Evolutionary conservation across 2,888 invertebrate species (phyloP), one percentile per base, ranked within the genome.

Genomic region (Agriopis leucophaearia): DNA sequence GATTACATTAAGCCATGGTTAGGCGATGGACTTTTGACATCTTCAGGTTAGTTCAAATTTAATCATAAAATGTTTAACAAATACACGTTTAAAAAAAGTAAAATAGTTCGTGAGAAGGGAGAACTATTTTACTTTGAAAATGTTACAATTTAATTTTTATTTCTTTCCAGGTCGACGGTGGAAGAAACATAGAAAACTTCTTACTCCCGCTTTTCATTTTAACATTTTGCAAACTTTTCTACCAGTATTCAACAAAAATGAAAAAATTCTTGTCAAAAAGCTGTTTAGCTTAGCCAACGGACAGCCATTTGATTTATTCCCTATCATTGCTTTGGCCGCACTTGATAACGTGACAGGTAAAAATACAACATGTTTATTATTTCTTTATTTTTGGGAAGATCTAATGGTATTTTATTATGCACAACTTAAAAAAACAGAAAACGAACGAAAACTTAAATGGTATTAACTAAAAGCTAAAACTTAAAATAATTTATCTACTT

Each of bases 141-240:
- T 27, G 5, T 27, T 5, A 27, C 27, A 27, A 4, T 27, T 42
- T 36, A 58, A 18, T 40, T 38, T 13, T 50, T n/a, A 10, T 27
- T 48, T 64, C 27, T 60, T 78, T 82, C 54, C 70, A 91, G 94
- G 92, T 70, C 74, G 83, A 18, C 83, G 84, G 84, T 97, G 97
- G 97, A 95, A 94, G 75, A 87, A 86, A 0, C 95, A 96, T 71
- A 93, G 97, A 38, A 96, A 96, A 84, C 94, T 97, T 70, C 87
- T 97, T 54, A 97, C 97, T 0, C 97, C 97, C 0, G 95, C 97
- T 0, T 97, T 97, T 84, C 97, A 97, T 85, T 97, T 97, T 81
- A 96, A 96, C 79, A 96, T 97, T 67, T 85, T 97, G 63, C 96
- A 96, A 79, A 95, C 96, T 74, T 97, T 96, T 84, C 83, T 96